Base-by-base conservation (phyloP, 2,888 invertebrate genomes). In the Rhagonycha fulva region DNA sequence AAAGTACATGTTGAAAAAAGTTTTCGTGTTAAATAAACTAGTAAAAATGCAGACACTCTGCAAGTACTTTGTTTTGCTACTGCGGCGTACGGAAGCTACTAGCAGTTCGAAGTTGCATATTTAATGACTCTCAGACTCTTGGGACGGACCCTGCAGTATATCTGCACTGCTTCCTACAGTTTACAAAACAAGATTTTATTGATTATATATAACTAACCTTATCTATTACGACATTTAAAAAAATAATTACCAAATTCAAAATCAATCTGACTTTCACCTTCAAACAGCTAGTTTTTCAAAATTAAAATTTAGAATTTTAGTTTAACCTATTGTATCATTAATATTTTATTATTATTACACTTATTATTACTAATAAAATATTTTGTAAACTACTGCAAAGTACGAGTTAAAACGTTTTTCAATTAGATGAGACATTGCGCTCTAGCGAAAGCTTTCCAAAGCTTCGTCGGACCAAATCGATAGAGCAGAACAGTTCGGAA, bases 11-110 rank as follows among this genome's bases (percentile, higher is more conserved):
- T 79, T 82, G 80, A 81, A 82, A 82, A 82, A 82, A 82, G 78
- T 82, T 82, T 83, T 80, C 81, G 80, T 83, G 82, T 82, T 82
- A 83, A 82, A 83, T 81, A 82, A 81, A 81, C 81, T 82, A 83
- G 84, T 82, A 84, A 85, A 85, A 84, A 82, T 83, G 82, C 75
- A 82, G 70, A 74, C 69, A 47, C 71, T 72, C 71, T 47, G 74
- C 68, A 71, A 62, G 62, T 77, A 69, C 70, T 74, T 74, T 74
- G 66, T 72, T 77, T 69, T 69, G 67, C 66, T 72, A 72, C 72
- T 72, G 72, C 72, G 70, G 74, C 70, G 67, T 76, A 67, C 63
- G 68, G 63, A 76, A 77, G 60, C 61, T 63, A 30, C 71, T 71
- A 60, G 77, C 74, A 74, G 70, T 71, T 74, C 72, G 71, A 63